A percentile compares a stretch with the other conserved stretches of the same genome.
phyloP scores from a whole-genome alignment of 2,797 vertebrate species.

The Hoplostethus mediterraneus region DNA sequence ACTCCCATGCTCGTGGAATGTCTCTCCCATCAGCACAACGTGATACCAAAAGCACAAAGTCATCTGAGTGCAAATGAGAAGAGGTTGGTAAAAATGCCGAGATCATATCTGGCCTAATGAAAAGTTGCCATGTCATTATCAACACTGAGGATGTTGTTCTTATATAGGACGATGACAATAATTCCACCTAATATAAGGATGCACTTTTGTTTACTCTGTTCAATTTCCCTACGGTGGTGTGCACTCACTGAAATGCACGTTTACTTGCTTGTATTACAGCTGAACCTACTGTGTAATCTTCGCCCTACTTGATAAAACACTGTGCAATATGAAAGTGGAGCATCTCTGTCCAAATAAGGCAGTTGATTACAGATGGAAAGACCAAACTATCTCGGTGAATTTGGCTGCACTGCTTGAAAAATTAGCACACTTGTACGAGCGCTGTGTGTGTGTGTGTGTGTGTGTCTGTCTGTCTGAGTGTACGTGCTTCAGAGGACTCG shows the following conservation, averaged over 20 bases:
- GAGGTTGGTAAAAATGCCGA: conserved; percentile 3
- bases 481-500: not conserved
- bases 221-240: conserved; percentile 30
- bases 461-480: not conserved
- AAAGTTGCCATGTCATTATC: conserved; percentile 4
- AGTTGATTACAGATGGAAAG: conserved; percentile 18
- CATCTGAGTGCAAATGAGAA: conserved; percentile 43
- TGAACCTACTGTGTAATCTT: conserved; percentile 47
- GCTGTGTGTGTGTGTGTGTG: too few species aligned
- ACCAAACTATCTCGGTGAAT: not conserved
- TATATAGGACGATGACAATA: conserved; percentile 12
- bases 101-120: not conserved
- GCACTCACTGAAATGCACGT: conserved; percentile 24
- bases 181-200: conserved; percentile 26
- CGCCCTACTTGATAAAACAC: conserved; percentile 44
- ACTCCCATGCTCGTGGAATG: conserved; percentile 12
- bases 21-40: conserved; percentile 41
- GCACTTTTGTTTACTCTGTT: conserved; percentile 42
- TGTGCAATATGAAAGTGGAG: conserved; percentile 48
- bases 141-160: not conserved
- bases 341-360: conserved; percentile 42
- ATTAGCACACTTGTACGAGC: not conserved
- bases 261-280: conserved; percentile 36
- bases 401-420: not conserved
- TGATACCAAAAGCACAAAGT: conserved; percentile 53